These are phyloP conservation scores for Calosoma granatense DNA, from an alignment of 1,140 invertebrate genomes.

Conservation along the genomic window DNA sequence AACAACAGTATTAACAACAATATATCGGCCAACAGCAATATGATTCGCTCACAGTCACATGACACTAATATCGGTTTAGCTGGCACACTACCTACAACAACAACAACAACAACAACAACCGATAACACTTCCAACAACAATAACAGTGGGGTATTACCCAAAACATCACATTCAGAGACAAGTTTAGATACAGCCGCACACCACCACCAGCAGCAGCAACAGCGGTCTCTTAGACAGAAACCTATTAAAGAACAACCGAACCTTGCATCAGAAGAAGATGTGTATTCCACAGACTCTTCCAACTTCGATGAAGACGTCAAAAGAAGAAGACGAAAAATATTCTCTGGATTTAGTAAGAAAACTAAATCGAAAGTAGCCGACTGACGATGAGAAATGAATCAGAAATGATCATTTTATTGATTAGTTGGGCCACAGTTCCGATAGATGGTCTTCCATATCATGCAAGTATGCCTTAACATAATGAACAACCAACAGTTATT, in stretches of 20 bases:
- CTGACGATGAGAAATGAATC: background rate
- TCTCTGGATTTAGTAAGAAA: conserved; percentile 31
- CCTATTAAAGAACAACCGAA: conserved; percentile 24
- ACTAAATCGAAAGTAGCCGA: conserved; percentile 20
- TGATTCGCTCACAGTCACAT: background rate
- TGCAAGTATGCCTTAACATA: background rate
- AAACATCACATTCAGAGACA: conserved; percentile 39
- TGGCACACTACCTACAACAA: too few relatives aligned
- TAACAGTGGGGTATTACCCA: background rate
- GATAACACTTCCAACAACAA: background rate
- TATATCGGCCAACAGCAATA: background rate
- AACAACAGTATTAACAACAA: conserved; percentile 1
- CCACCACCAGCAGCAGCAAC: conserved; percentile 11
- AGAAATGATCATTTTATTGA: too few relatives aligned
- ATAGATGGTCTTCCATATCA: conserved; percentile 5
- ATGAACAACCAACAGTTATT: too few relatives aligned
- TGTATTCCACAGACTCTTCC: conserved; percentile 35
- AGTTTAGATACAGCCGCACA: conserved; percentile 28
- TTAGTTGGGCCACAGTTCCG: background rate
- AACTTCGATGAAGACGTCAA: conserved; percentile 32
- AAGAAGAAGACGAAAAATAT: conserved; percentile 32
- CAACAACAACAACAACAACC: background rate
- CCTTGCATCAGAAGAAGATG: conserved; percentile 28
- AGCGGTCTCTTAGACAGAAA: conserved; percentile 14
- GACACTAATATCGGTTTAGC: background rate